Base-by-base conservation (phyloP, 2,888 invertebrate genomes). In the Lepeophtheirus nordmannii region DNA sequence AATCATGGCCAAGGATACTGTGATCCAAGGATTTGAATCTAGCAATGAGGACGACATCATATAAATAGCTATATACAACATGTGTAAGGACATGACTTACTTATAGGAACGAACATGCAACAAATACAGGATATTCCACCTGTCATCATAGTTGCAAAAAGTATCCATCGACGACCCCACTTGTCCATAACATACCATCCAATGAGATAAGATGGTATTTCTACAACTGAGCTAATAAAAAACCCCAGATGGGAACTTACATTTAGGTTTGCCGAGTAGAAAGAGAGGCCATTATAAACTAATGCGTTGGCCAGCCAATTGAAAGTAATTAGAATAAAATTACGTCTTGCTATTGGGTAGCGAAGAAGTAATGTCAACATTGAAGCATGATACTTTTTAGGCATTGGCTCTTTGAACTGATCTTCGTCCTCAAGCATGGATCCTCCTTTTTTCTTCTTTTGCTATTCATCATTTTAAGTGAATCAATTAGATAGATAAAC, bases 121-220 rank as follows among this genome's bases (percentile, higher is more conserved):
- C 85, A 82, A 63, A 90, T 84, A 73, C 91, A 91, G 72, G 86
- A 85, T 66, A 85, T 79, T 38, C 92, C 92, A 69, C 88, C 87
- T 67, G 87, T 77, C 62, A 89, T 83, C 88, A 89, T 89, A 59
- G 87, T 85, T 53, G 87, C 76, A 71, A 88, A 88, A 37, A 92
- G 80, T 0, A 91, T 89, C 89, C 90, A 90, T 69, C 91, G 80
- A 68, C 92, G 79, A 0, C 84, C 85, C 68, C 80, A 79, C 65
- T 83, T 82, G 73, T 91, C 90, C 85, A 93, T 89, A 14, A 91
- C 81, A 63, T 87, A 78, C 88, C 90, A 92, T 73, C 89, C 89
- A 8, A 85, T 81, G 60, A 91, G 76, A 73, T 90, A 91, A 72
- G 90, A 83, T 7, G 76, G 76, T 8, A 68, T 72, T 70, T 78